phyloP scores from a whole-genome alignment of 1,140 invertebrate genomes.

The Polyergus mexicanus region DNA sequence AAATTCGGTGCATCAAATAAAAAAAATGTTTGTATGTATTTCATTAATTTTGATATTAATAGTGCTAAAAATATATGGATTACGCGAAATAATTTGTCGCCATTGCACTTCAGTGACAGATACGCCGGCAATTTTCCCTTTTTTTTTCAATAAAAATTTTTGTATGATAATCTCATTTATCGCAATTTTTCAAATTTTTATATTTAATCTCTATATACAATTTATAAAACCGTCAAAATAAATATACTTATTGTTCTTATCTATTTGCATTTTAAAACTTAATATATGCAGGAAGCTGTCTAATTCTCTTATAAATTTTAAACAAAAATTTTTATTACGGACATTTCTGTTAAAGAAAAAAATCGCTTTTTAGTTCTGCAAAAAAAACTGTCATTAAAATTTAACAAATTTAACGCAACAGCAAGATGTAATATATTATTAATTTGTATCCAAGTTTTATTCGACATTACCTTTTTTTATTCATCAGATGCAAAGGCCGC shows the following conservation, averaged over 20 bases:
- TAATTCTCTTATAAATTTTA: background rate
- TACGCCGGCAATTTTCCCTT: background rate
- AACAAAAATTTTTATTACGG: background rate
- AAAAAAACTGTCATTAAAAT: slow-evolving; percentile 10
- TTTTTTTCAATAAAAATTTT: slow-evolving; percentile 14
- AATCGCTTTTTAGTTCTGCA: background rate
- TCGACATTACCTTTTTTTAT: slow-evolving; percentile 12
- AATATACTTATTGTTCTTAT: background rate
- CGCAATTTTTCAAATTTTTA: slow-evolving; percentile 16
- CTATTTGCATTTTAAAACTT: background rate
- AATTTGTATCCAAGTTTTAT: slow-evolving; percentile 16
- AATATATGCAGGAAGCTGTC: background rate
- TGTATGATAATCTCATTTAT: background rate
- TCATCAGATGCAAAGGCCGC: slow-evolving; percentile 85
- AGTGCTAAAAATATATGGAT: slow-evolving; percentile 4
- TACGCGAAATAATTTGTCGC: background rate
- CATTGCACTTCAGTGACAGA: background rate
- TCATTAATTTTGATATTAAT: slow-evolving; percentile 10
- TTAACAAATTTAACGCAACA: background rate
- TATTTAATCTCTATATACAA: background rate
- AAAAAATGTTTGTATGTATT: slow-evolving; percentile 70
- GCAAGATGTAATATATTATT: slow-evolving; percentile 10
- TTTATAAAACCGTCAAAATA: slow-evolving; percentile 9
- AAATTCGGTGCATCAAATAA: slow-evolving; percentile 68
- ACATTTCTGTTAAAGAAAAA: background rate